Conservation (phyloP, 2,888 invertebrate species). For the Ypsolopha sequella region DNA sequence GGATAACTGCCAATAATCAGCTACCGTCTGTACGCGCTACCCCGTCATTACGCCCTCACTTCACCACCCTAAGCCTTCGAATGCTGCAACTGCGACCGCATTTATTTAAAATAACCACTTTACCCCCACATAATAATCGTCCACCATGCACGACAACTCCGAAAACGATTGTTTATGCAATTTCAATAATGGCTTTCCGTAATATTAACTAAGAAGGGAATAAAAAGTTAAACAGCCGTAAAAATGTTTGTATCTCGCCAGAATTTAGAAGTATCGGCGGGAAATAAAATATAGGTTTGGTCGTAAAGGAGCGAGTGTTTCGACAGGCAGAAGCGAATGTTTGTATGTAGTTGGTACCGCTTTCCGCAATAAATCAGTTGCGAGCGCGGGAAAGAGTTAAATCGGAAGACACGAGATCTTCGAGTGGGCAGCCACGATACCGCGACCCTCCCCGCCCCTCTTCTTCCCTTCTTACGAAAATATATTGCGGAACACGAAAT, state of each 20-base stretch:
- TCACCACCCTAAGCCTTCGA: neutral
- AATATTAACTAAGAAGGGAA: neutral
- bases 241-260: conserved; percentile 10
- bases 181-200: conserved; percentile 1
- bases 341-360: conserved; percentile 35
- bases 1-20: conserved; percentile 44
- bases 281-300: conserved; percentile 47
- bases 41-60: conserved; percentile 26
- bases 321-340: conserved; percentile 38
- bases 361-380: conserved; percentile 51
- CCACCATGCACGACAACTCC: neutral
- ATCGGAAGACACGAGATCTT: conserved; percentile 35
- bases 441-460: conserved; percentile 10
- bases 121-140: conserved; percentile 11
- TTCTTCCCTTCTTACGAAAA: too few relatives aligned
- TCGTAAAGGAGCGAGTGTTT: conserved; percentile 48
- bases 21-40: conserved; percentile 29
- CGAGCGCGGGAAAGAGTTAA: conserved; percentile 41
- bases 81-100: conserved; percentile 27
- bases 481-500: too few relatives aligned
- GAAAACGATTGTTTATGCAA: conserved; percentile 2
- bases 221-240: neutral
- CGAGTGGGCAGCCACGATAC: conserved; percentile 37
- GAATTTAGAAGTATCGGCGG: conserved; percentile 38
- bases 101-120: conserved; percentile 35